A percentile compares a stretch with the other conserved stretches of the same genome.
phyloP scores from a whole-genome alignment of 1,140 invertebrate species.

The Stegodyphus dumicola region DNA sequence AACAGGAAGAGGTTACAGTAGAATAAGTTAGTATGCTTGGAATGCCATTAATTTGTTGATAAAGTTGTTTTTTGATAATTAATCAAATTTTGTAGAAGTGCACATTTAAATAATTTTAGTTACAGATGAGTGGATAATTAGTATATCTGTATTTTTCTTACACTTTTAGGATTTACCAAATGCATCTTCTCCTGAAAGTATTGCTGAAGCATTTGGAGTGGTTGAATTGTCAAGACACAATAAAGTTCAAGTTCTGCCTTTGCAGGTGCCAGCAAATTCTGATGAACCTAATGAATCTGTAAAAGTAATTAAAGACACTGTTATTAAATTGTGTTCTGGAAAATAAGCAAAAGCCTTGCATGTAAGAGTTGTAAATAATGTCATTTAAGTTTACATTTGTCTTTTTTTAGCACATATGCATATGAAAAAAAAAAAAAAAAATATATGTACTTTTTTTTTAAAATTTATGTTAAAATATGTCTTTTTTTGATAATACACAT shows the following conservation, averaged over 20 bases:
- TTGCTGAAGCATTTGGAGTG: conserved; percentile 33
- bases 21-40: too few relatives aligned
- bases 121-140: background rate
- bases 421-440: too few relatives aligned
- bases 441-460: too few relatives aligned
- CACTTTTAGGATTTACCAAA: conserved; percentile 22
- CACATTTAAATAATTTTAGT: background rate
- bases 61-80: background rate
- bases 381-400: background rate
- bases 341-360: background rate
- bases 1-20: too few relatives aligned
- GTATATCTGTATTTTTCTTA: too few relatives aligned
- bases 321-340: background rate
- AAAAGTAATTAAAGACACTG: background rate
- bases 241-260: conserved; percentile 18
- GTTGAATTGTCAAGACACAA: conserved; percentile 25
- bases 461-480: too few relatives aligned
- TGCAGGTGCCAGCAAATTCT: conserved; percentile 14
- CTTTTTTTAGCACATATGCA: too few relatives aligned
- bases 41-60: too few relatives aligned
- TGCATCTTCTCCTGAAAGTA: conserved; percentile 14
- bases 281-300: background rate
- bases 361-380: background rate
- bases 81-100: background rate
- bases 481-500: too few relatives aligned